phyloP scores from a whole-genome alignment of 1,140 invertebrate genomes.

The Danaus plexippus region DNA sequence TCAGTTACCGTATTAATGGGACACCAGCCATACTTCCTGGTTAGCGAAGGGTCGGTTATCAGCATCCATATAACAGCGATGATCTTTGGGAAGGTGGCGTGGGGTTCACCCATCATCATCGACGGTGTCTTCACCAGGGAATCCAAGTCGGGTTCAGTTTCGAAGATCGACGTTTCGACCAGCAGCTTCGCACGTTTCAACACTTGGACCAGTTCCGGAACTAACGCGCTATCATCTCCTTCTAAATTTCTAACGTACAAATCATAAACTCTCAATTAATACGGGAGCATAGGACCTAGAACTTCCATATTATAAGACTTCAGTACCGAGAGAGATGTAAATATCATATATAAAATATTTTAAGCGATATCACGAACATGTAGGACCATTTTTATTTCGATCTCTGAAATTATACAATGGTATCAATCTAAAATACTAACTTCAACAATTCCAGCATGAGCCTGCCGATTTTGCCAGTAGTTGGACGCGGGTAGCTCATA shows the following conservation, averaged over 20 bases:
- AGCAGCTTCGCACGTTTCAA: slow-evolving; percentile 42
- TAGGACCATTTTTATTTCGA: not conserved
- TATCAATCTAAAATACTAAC: slow-evolving; percentile 20
- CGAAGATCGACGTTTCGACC: slow-evolving; percentile 42
- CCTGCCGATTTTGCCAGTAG: slow-evolving; percentile 42
- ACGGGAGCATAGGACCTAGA: no score
- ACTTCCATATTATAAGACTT: no score
- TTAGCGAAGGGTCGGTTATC: slow-evolving; percentile 35
- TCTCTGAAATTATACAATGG: not conserved
- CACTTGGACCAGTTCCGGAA: slow-evolving; percentile 37
- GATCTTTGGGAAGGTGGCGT: slow-evolving; percentile 50
- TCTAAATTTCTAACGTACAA: slow-evolving; percentile 39
- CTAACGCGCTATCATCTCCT: slow-evolving; percentile 41
- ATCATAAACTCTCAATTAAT: not conserved
- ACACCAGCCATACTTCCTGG: slow-evolving; percentile 52
- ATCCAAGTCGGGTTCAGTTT: slow-evolving; percentile 47
- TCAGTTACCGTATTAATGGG: slow-evolving; percentile 37
- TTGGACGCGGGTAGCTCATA: slow-evolving; percentile 37
- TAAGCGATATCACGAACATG: no score
- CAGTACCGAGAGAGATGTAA: no score
- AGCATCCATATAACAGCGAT: slow-evolving; percentile 48
- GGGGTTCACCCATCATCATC: slow-evolving; percentile 52
- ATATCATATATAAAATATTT: slow-evolving; percentile 1
- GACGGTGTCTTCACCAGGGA: slow-evolving; percentile 43
- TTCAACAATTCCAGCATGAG: slow-evolving; percentile 56